Percentiles rank a stretch among this genome's conserved stretches.
Conservation (phyloP, 2,888 invertebrate species). For the Glaucopsyche alexis region DNA sequence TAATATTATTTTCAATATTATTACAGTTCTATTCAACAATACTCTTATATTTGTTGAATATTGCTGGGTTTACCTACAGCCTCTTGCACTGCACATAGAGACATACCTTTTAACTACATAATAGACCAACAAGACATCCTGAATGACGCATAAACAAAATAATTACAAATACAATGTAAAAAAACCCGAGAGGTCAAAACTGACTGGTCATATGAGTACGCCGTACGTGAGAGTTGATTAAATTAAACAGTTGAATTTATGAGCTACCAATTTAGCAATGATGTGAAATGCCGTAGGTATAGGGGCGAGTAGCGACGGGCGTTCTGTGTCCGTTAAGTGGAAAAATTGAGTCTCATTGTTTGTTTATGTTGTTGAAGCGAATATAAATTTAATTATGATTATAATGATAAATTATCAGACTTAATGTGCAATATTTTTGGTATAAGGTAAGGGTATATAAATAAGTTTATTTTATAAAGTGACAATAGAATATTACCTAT, state of each 20-base stretch:
- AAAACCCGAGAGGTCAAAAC: too few species aligned
- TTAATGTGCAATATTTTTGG: not conserved
- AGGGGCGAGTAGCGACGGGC: conserved; percentile 63
- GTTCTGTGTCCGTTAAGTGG: conserved; percentile 55
- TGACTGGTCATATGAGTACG: not conserved
- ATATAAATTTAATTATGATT: not conserved
- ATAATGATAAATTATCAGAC: not conserved
- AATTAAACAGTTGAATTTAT: conserved; percentile 77
- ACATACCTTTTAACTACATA: too few species aligned
- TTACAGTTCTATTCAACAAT: too few species aligned
- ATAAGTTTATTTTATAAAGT: too few species aligned
- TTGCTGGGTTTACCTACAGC: too few species aligned
- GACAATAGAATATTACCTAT: too few species aligned
- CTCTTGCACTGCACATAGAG: too few species aligned
- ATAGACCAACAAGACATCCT: too few species aligned
- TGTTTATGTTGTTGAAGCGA: conserved; percentile 31
- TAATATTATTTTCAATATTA: too few species aligned
- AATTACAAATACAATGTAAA: too few species aligned
- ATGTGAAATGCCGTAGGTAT: conserved; percentile 60
- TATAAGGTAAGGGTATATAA: not conserved
- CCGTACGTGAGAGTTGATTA: conserved; percentile 61
- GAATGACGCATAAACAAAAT: too few species aligned
- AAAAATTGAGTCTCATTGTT: conserved; percentile 47
- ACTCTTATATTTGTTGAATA: too few species aligned
- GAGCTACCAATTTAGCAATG: conserved; percentile 74